phyloP scores from a whole-genome alignment of 2,888 invertebrate genomes.

The Oasisia sp. region DNA sequence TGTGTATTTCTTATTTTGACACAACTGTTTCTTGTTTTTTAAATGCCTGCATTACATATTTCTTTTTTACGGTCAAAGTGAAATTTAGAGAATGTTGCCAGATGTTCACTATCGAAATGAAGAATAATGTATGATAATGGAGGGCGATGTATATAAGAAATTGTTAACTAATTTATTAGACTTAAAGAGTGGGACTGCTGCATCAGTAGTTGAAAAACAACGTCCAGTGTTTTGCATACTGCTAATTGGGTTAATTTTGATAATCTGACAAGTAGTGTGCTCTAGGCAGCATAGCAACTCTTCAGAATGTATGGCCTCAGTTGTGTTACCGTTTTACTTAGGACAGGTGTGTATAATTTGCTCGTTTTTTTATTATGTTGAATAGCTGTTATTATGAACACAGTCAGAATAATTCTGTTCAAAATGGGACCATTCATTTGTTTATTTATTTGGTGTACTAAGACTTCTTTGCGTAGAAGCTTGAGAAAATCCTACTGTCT shows the following conservation, averaged over 20 bases:
- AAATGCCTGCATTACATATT: neutral
- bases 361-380: neutral
- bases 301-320: neutral
- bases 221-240: neutral
- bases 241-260: neutral
- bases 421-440: neutral
- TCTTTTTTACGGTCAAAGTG: neutral
- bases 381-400: neutral
- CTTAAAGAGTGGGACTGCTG: neutral
- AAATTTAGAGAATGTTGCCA: neutral
- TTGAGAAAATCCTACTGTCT: neutral
- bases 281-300: neutral
- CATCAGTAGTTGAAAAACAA: neutral
- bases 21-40: neutral
- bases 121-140: neutral
- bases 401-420: neutral
- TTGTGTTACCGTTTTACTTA: neutral
- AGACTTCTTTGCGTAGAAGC: neutral
- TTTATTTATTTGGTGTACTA: neutral
- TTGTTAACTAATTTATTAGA: slow-evolving; percentile 12
- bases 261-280: neutral
- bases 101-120: neutral
- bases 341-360: neutral
- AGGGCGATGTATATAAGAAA: neutral
- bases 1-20: neutral